Base-by-base conservation (phyloP, 2,797 vertebrate genomes). In the Percopsis omiscomaycus region DNA sequence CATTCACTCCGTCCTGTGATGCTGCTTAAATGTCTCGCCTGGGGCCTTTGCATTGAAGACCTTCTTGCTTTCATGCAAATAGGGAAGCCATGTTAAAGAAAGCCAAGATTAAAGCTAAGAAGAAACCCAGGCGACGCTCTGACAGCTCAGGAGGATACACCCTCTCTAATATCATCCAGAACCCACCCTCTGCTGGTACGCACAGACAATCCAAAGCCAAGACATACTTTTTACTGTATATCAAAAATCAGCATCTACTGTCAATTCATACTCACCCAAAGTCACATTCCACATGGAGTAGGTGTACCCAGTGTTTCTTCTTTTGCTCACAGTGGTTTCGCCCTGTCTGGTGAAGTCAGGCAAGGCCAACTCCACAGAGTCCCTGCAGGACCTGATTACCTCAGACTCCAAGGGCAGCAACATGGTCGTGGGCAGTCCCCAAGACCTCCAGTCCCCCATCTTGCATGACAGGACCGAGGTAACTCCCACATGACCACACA, bases 401-500 rank as follows among this genome's bases (percentile, higher is more conserved):
- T 99, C 98, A 2, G 98, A 99, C 84, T 99, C 98, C 0, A 97
- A 99, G 90, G 93, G 96, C 71, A 99, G 97, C 91, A 97, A 87
- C 0, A 92, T 90, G 68, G 98, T 93, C 61, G 88, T 92, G 63
- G 84, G 93, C 64, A 98, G 97, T 74, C 98, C 97, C 69, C 89
- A 96, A 88, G 95, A 98, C 62, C 77, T 95, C 49, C 95, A 94
- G 76, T 98, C 96, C 0, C 98, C 96, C 0, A 83, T 97, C 75
- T 94, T 95, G 78, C 88, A 90, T 11, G 93, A 95, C 71, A 93
- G 84, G 80, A 48, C 74, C 15, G 94, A 96, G 92, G 94, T 96
- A 51, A 47, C 16, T 60, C 4, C 22, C 1, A 16, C 55, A 9
- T 42, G 55, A 2, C 13, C 46, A 10, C 3, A 10, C 16, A 12